Evolutionary conservation across 2,797 vertebrate species (phyloP), one percentile per base, ranked within the genome.

Genomic region (Hyperoplus immaculatus): DNA sequence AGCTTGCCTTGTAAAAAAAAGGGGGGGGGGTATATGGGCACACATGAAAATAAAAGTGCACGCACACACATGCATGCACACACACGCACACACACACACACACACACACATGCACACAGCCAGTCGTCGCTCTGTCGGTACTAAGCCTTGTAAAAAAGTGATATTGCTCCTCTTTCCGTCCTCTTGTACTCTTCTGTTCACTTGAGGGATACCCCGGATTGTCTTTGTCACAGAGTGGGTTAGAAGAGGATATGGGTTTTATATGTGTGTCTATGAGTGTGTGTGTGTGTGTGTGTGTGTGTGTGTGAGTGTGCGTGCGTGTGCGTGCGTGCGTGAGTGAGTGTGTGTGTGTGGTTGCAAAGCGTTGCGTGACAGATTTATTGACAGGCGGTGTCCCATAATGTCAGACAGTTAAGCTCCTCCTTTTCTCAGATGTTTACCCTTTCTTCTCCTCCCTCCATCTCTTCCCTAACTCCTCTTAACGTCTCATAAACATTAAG

Each of bases 1-100:
- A 92, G 94, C 91, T 29, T 67, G 86, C 83, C 94, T 94, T 92
- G 89, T 95, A 94, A 95, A 94, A 86, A 53, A 84, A 47, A 89
- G 53, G 39, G 29, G 29, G 29, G 29, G 3, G 29, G 29, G 29
- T 21, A 73, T 63, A 47, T 18, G 43, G 61, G 53, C 79, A 81
- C 77, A 81, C 68, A 63, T 78, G 66, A 76, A 83, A 75, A 85
- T 47, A 74, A 12, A 79, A 68, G 36, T 50, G n/a, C 62, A 14
- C 62, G 66, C 65, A 16, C 55, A 50, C 45, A 29, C 68, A 68
- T 65, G 50, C 47, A 51, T 45, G 68, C 53, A 46, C 39, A 56
- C 53, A 64, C 61, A 42, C 61, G 68, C 53, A 46, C 39, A 56
- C 53, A 64, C 61, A 42, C 61, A 71, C 64, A 13, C 54, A 47